These are phyloP conservation scores for Gallinago jamesoni DNA, from an alignment of 2,113 vertebrate species.

Conservation along the genomic window DNA sequence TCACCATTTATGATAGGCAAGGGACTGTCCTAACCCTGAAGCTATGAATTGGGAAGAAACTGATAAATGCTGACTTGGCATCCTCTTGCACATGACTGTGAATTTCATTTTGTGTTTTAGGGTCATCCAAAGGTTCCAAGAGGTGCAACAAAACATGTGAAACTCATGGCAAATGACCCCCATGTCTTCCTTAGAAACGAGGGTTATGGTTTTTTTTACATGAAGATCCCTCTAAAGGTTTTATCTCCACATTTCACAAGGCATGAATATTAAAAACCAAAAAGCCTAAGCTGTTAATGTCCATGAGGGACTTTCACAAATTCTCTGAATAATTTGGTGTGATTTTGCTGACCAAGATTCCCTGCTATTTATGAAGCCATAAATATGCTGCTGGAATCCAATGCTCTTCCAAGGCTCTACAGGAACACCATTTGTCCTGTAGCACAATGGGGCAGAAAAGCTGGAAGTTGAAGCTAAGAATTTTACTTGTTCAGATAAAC, in stretches of 20 bases:
- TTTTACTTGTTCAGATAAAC: neutral
- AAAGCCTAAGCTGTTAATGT: neutral
- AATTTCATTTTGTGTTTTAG: neutral
- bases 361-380: neutral
- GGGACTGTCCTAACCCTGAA: neutral
- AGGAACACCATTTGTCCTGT: neutral
- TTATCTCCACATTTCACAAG: neutral
- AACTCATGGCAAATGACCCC: fast-evolving
- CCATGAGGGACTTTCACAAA: neutral
- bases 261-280: neutral
- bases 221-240: no score
- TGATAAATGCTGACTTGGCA: neutral
- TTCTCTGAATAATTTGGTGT: neutral
- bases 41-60: neutral
- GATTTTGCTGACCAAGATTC: neutral
- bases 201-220: neutral
- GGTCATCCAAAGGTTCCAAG: neutral
- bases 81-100: neutral
- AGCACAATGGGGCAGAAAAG: neutral
- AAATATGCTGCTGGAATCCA: neutral
- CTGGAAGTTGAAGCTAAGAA: neutral
- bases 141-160: neutral
- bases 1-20: neutral
- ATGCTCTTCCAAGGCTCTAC: neutral
- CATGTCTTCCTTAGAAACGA: neutral